Evolutionary conservation across 2,888 invertebrate genomes (phyloP).

Genomic region (Hirtodrosophila confusa): DNA sequence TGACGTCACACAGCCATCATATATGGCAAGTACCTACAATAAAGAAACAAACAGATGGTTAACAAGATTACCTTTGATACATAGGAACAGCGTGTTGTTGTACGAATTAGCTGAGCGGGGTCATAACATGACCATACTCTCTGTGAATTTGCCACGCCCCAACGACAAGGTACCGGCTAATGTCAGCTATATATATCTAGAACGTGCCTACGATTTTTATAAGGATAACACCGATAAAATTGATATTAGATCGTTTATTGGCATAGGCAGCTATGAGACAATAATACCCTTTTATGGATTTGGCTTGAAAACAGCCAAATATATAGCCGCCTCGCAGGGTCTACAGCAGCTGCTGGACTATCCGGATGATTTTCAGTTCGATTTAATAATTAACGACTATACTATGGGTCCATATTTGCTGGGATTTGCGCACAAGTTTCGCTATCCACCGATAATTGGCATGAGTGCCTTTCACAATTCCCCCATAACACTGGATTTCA

Average conservation of each 20-base stretch:
- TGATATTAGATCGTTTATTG: slow-evolving; percentile 38
- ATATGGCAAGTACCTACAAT: slow-evolving; percentile 47
- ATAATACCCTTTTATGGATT: slow-evolving; percentile 44
- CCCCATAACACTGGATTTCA: slow-evolving; percentile 51
- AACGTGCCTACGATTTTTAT: slow-evolving; percentile 56
- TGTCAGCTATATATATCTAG: slow-evolving; percentile 70
- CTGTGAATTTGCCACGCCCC: slow-evolving; percentile 50
- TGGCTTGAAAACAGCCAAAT: slow-evolving; percentile 24
- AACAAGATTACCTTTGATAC: not conserved
- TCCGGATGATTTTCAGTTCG: slow-evolving; percentile 75
- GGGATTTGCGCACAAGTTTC: slow-evolving; percentile 76
- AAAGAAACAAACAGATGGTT: not conserved
- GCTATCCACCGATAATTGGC: slow-evolving; percentile 77
- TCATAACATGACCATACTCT: slow-evolving; percentile 66
- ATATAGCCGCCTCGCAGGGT: slow-evolving; percentile 53
- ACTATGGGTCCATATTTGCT: slow-evolving; percentile 74
- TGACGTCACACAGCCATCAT: slow-evolving; percentile 67
- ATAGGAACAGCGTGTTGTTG: slow-evolving; percentile 60
- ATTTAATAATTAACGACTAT: slow-evolving; percentile 80
- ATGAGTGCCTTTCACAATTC: slow-evolving; percentile 66
- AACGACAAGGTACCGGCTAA: slow-evolving; percentile 48
- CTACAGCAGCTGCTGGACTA: slow-evolving; percentile 64
- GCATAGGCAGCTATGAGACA: slow-evolving; percentile 28
- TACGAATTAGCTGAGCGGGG: slow-evolving; percentile 55
- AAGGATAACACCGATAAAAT: slow-evolving; percentile 12